Conservation (phyloP, 2,797 vertebrate species). For the Paratrypauchen microcephalus region DNA sequence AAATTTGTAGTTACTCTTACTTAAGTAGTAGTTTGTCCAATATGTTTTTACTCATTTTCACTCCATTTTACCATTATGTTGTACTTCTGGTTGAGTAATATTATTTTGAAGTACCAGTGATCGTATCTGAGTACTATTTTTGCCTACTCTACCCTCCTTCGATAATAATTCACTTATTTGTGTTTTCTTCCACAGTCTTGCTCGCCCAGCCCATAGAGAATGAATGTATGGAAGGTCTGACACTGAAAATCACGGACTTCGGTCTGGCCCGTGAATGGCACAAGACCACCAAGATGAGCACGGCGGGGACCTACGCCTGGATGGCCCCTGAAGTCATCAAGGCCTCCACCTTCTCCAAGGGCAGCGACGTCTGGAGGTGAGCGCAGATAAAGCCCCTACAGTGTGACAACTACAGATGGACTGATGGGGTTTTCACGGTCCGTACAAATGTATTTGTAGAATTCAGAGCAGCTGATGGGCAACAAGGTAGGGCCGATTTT, state of each 20-base stretch:
- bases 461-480: too few species aligned
- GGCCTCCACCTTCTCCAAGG: slow-evolving; percentile 89
- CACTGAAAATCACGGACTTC: slow-evolving; percentile 90
- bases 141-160: not conserved
- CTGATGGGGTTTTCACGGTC: too few species aligned
- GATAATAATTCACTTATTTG: not conserved
- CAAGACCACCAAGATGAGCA: slow-evolving; percentile 93
- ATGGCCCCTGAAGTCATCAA: slow-evolving; percentile 94
- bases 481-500: too few species aligned
- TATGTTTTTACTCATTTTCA: too few species aligned
- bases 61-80: too few species aligned
- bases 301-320: slow-evolving; percentile 90
- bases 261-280: slow-evolving; percentile 91
- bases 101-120: too few species aligned
- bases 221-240: slow-evolving; percentile 84
- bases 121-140: not conserved
- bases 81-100: too few species aligned
- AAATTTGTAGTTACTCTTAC: too few species aligned
- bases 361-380: slow-evolving; percentile 92
- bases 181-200: slow-evolving; percentile 72
- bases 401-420: too few species aligned
- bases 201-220: slow-evolving; percentile 85
- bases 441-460: too few species aligned
- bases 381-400: not conserved
- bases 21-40: too few species aligned